Base-by-base conservation (phyloP, 2,888 invertebrate species). In the Zaprionus lineosus region DNA sequence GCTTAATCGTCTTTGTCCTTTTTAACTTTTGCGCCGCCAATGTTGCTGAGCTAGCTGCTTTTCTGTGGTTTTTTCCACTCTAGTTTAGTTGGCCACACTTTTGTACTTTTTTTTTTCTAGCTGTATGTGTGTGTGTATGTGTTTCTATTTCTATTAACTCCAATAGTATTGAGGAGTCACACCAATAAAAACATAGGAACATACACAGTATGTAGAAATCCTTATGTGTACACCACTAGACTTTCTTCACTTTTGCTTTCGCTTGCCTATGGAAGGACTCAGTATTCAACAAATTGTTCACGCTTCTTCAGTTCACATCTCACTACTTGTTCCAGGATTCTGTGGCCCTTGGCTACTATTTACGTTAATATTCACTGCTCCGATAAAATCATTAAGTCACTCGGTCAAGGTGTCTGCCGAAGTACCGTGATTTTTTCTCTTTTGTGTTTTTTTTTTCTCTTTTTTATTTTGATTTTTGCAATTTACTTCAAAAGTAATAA, bases 1-100 rank as follows among this genome's bases (percentile, higher is more conserved):
- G 70, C 72, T 78, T 78, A 82, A 85, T 74, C 77, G 78, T 68
- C 79, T 85, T 78, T 78, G 78, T 84, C 75, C 85, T 64, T 78
- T 82, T 83, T 85, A 78, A 78, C 85, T 78, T 85, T 71, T 74
- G 75, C 75, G 84, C 79, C 78, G 85, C 78, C 83, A 78, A 78
- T 83, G 75, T 47, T 81, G 47, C 66, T 74, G 36, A 39, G 34
- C 46, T 58, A 56, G 70, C 53, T 62, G 31, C 26, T 40, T 40
- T 31, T 52, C 50, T 56, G 47, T 53, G 60, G 56, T 62, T 64
- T 52, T 73, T 73, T 64, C 65, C 59, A 56, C 60, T 62, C 48
- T 48, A 50, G 46, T 50, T 46, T 55, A 60, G 58, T 52, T 75
- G 72, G 62, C 55, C 44, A 62, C 68, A 66, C 75, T 78, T 70